Conservation (phyloP, 1,140 invertebrate genomes). For the Contarinia nasturtii region DNA sequence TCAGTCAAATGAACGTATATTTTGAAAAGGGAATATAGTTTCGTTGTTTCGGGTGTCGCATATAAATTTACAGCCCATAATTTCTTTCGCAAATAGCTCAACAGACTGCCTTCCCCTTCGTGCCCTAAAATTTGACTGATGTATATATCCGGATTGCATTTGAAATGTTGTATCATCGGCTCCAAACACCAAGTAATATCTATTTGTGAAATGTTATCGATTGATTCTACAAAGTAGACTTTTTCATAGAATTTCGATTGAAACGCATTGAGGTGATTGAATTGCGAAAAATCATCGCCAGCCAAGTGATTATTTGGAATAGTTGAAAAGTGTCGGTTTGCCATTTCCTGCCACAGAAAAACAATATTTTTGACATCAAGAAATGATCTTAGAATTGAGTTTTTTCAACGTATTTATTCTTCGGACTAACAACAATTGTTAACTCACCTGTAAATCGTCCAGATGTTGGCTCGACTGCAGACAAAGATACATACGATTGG, state of each 20-base stretch:
- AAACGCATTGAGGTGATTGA: conserved; percentile 31
- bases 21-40: conserved; percentile 51
- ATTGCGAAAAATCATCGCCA: conserved; percentile 32
- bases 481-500: conserved; percentile 73
- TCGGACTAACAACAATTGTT: too few species aligned
- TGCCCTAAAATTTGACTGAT: conserved; percentile 68
- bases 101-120: conserved; percentile 71
- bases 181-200: conserved; percentile 65
- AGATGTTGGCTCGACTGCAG: conserved; percentile 62
- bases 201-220: conserved; percentile 47
- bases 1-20: conserved; percentile 60
- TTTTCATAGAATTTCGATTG: conserved; percentile 40
- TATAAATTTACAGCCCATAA: conserved; percentile 66
- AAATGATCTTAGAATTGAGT: too few species aligned
- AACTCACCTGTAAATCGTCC: conserved; percentile 51
- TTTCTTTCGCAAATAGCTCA: conserved; percentile 62
- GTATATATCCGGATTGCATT: conserved; percentile 58
- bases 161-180: conserved; percentile 47
- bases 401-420: too few species aligned
- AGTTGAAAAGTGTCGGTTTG: conserved; percentile 38
- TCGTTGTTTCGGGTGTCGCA: conserved; percentile 51
- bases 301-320: conserved; percentile 41
- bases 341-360: conserved; percentile 24
- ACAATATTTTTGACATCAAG: background rate
- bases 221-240: conserved; percentile 59